Percentiles rank a stretch among this genome's conserved stretches.
Evolutionary conservation across 2,888 invertebrate genomes (phyloP).

Genomic region (Bembecia ichneumoniformis): DNA sequence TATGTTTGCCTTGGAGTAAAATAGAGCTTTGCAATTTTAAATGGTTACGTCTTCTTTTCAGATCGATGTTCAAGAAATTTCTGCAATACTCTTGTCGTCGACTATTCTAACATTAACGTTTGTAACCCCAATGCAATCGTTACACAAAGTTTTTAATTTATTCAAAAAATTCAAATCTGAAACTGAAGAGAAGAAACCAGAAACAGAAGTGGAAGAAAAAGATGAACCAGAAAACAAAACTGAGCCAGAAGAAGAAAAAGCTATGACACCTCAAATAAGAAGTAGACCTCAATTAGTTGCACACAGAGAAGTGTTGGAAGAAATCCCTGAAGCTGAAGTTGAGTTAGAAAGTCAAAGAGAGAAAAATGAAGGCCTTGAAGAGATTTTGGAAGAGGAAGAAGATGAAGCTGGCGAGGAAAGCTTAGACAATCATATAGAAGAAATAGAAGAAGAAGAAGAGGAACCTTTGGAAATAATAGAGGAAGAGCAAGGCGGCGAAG

Average conservation of each 20-base stretch:
- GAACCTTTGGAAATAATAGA: constrained; percentile 19
- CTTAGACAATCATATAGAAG: constrained; percentile 50
- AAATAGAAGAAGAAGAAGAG: constrained; percentile 13
- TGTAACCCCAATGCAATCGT: constrained; percentile 76
- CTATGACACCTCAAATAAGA: constrained; percentile 27
- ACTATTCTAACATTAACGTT: constrained; percentile 73
- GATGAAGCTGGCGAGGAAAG: constrained; percentile 40
- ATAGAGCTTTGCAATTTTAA: no score
- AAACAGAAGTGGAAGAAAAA: constrained; percentile 12
- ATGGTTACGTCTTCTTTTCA: constrained; percentile 27
- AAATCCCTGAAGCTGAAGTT: constrained; percentile 57
- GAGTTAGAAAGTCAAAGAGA: constrained; percentile 57
- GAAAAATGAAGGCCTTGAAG: constrained; percentile 43
- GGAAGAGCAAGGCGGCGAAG: constrained; percentile 38
- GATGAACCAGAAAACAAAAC: constrained; percentile 13
- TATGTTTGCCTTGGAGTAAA: no score
- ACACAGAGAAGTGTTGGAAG: constrained; percentile 58
- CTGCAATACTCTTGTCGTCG: constrained; percentile 64
- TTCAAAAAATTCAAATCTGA: constrained; percentile 18
- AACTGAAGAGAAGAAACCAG: constrained; percentile 12
- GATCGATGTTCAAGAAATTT: constrained; percentile 72
- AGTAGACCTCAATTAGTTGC: constrained; percentile 42
- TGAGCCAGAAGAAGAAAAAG: constrained; percentile 22
- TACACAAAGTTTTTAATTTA: constrained; percentile 42
- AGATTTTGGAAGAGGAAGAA: constrained; percentile 61